A percentile compares a stretch with the other conserved stretches of the same genome.
phyloP scores from a whole-genome alignment of 2,888 invertebrate species.

The Xestia sexstrigata region DNA sequence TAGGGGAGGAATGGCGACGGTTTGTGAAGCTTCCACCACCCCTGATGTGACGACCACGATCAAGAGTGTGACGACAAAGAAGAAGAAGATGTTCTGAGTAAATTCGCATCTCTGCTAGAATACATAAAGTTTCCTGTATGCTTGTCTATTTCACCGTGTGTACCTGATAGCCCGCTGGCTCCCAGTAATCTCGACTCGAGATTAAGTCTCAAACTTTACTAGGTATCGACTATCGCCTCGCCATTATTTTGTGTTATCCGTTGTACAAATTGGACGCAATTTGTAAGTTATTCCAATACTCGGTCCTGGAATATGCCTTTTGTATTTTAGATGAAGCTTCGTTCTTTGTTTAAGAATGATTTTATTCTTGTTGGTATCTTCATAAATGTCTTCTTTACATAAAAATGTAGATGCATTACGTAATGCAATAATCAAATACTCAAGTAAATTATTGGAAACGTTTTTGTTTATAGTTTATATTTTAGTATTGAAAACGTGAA shows the following conservation, averaged over 20 bases:
- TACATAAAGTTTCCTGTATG: neutral
- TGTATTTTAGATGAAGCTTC: conserved; percentile 42
- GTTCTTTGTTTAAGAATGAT: conserved; percentile 21
- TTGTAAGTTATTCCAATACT: conserved; percentile 73
- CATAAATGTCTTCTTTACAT: neutral
- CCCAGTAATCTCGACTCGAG: conserved; percentile 82
- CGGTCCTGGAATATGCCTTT: conserved; percentile 48
- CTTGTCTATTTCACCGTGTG: conserved; percentile 21
- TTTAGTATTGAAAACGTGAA: conserved; percentile 29
- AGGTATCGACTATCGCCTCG: conserved; percentile 79
- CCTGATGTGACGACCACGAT: too few relatives aligned
- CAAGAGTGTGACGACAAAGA: too few relatives aligned
- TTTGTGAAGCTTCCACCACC: too few relatives aligned
- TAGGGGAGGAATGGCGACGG: too few relatives aligned
- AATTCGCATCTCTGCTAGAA: neutral
- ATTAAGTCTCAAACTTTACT: conserved; percentile 84
- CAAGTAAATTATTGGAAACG: conserved; percentile 2
- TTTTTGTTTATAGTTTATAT: conserved; percentile 39
- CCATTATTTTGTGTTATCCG: conserved; percentile 82
- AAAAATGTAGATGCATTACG: neutral
- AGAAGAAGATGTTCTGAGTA: neutral
- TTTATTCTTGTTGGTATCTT: conserved; percentile 16
- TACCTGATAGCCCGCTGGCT: conserved; percentile 60
- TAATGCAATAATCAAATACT: neutral
- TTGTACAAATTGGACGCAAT: conserved; percentile 66